These are phyloP conservation scores for Neomorphus geoffroyi DNA, from an alignment of 2,797 vertebrate species.

Conservation along the genomic window DNA sequence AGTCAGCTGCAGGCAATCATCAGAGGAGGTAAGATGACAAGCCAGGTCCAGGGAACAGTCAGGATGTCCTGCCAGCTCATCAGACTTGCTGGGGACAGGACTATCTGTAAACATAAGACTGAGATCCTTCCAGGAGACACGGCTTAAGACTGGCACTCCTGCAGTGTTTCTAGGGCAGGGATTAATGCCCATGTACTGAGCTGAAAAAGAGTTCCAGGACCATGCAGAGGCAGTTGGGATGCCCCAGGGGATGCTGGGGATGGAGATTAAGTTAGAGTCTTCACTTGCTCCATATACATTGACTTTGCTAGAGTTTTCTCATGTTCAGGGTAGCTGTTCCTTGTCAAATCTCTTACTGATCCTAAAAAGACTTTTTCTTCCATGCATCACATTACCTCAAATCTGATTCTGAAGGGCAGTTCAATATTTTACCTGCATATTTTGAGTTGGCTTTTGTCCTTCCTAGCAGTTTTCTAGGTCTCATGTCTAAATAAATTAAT, in stretches of 20 bases:
- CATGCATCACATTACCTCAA: neutral
- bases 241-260: fast-evolving
- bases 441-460: neutral
- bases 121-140: neutral
- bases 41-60: neutral
- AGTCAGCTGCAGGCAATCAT: neutral
- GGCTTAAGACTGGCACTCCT: neutral
- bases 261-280: neutral
- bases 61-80: neutral
- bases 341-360: neutral
- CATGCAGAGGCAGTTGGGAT: fast-evolving
- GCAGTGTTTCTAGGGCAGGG: neutral
- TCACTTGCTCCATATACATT: neutral
- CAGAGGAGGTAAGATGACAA: neutral
- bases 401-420: neutral
- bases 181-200: neutral
- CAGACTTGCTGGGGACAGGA: neutral
- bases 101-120: neutral
- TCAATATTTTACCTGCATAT: neutral
- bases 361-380: neutral
- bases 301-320: neutral
- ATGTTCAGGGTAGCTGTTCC: neutral
- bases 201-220: neutral
- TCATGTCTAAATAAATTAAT: neutral
- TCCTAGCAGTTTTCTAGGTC: neutral